phyloP scores from a whole-genome alignment of 2,888 invertebrate genomes.

The Cosmia trapezina region DNA sequence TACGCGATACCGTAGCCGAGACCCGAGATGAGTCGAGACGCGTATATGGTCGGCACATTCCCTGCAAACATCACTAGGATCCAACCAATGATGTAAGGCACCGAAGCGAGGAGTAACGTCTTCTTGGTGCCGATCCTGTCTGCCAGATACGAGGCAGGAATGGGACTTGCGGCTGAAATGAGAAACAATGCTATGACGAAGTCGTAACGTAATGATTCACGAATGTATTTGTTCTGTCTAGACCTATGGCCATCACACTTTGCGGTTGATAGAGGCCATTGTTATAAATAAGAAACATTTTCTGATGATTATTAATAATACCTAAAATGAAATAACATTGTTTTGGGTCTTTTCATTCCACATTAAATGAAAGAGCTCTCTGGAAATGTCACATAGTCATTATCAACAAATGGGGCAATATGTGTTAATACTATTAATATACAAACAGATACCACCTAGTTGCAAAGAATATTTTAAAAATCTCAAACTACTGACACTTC shows the following conservation, averaged over 20 bases:
- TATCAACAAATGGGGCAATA: not conserved
- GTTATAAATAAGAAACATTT: not conserved
- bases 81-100: constrained; percentile 92
- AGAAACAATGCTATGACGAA: constrained; percentile 43
- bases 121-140: constrained; percentile 92
- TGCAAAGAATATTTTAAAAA: no score
- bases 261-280: not conserved
- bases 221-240: constrained; percentile 24
- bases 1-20: constrained; percentile 91
- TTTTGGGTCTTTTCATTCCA: not conserved
- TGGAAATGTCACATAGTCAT: not conserved
- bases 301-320: not conserved
- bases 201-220: constrained; percentile 1
- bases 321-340: not conserved
- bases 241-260: not conserved
- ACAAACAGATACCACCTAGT: no score
- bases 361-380: not conserved
- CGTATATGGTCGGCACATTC: constrained; percentile 90
- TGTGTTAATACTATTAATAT: not conserved
- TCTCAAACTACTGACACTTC: no score
- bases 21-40: constrained; percentile 91
- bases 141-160: constrained; percentile 91
- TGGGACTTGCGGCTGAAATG: constrained; percentile 90
- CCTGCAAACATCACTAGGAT: constrained; percentile 91
- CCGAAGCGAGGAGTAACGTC: constrained; percentile 90